Evolutionary conservation across 2,888 invertebrate genomes (phyloP).

Genomic region (Ditula angustiorana): DNA sequence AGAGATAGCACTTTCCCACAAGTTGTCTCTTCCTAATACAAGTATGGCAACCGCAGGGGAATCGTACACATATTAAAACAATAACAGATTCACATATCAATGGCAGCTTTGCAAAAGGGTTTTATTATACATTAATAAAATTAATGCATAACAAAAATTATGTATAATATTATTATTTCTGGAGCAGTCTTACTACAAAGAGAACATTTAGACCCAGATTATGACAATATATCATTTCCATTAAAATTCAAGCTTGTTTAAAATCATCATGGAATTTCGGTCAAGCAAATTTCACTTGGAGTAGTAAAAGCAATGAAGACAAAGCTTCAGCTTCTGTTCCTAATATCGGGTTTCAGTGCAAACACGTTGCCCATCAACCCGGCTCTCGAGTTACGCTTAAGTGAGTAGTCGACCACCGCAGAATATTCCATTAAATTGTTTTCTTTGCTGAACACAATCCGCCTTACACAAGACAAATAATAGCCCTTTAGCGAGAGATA

Average conservation of each 20-base stretch:
- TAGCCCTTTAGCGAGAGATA: constrained; percentile 50
- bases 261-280: background rate
- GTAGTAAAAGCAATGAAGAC: constrained; percentile 58
- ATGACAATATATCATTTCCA: background rate
- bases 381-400: constrained; percentile 76
- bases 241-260: background rate
- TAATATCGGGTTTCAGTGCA: constrained; percentile 73
- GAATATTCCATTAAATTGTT: constrained; percentile 80
- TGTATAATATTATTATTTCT: background rate
- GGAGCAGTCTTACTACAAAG: background rate
- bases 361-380: constrained; percentile 77
- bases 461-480: constrained; percentile 62
- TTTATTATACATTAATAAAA: too few species aligned
- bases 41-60: too few species aligned
- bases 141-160: too few species aligned
- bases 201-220: background rate
- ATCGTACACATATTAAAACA: too few species aligned
- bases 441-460: constrained; percentile 72
- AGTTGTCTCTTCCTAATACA: too few species aligned
- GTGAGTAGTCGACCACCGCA: constrained; percentile 79
- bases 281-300: constrained; percentile 53
- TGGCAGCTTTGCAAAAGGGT: too few species aligned
- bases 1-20: too few species aligned
- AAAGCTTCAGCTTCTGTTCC: constrained; percentile 72
- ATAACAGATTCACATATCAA: too few species aligned